Conservation (phyloP, 2,797 vertebrate species). For the Rachycentron canadum region DNA sequence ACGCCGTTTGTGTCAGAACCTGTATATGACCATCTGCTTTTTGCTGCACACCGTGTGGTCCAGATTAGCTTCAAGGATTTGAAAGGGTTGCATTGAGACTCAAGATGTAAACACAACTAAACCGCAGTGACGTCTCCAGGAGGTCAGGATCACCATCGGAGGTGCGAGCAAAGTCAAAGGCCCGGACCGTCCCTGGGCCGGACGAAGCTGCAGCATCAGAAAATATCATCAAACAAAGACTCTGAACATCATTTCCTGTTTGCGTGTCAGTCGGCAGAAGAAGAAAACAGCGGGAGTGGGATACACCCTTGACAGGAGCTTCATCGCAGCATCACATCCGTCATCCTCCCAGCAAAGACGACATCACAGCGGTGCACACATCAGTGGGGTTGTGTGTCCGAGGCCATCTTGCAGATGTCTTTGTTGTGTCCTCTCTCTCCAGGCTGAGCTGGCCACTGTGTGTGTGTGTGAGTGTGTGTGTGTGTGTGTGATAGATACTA, state of each 20-base stretch:
- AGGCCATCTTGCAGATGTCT: constrained; percentile 85
- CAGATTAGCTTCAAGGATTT: not conserved
- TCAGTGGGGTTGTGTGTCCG: constrained; percentile 71
- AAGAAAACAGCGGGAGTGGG: constrained; percentile 50
- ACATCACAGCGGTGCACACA: constrained; percentile 58
- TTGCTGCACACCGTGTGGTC: not conserved
- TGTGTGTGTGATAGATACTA: constrained; percentile 69
- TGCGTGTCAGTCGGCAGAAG: constrained; percentile 40
- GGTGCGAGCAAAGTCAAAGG: not conserved
- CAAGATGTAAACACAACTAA: constrained; percentile 1
- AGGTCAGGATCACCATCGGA: not conserved
- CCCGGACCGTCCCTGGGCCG: not conserved
- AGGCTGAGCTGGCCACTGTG: constrained; percentile 59
- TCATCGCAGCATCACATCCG: constrained; percentile 47
- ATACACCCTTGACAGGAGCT: constrained; percentile 35
- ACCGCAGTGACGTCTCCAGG: constrained; percentile 16
- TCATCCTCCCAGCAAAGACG: constrained; percentile 39
- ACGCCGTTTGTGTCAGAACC: not conserved
- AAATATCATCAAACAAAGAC: constrained; percentile 24
- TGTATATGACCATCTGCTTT: constrained; percentile 4
- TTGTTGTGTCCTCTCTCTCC: constrained; percentile 69
- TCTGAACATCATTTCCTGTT: constrained; percentile 9
- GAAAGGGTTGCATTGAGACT: not conserved
- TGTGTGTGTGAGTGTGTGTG: constrained; percentile 51
- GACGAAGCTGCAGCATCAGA: constrained; percentile 10